A percentile compares a stretch with the other conserved stretches of the same genome.
Evolutionary conservation across 1,140 invertebrate species (phyloP).

Genomic region (Drosophila parabipectinata): DNA sequence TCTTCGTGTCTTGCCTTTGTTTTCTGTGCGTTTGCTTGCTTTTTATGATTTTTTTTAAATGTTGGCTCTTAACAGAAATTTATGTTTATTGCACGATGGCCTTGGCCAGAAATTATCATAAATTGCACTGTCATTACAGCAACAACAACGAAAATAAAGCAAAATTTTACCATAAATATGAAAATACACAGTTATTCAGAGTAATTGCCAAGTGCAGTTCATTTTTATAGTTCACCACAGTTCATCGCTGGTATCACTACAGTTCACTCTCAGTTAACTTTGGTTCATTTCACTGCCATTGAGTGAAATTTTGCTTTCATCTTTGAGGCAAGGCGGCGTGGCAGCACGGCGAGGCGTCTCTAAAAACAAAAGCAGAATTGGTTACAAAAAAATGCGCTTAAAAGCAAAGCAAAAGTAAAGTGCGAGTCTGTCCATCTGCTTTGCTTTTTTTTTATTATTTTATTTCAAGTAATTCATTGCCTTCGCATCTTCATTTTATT

Average conservation of each 20-base stretch:
- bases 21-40: constrained; percentile 12
- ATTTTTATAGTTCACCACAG: constrained; percentile 6
- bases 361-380: constrained; percentile 9
- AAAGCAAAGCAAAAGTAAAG: constrained; percentile 30
- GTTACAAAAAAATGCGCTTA: constrained; percentile 4
- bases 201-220: constrained; percentile 17
- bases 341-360: neutral
- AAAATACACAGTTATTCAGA: constrained; percentile 58
- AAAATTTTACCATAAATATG: constrained; percentile 72
- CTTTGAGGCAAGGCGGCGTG: constrained; percentile 22
- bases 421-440: constrained; percentile 21
- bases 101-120: constrained; percentile 76
- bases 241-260: constrained; percentile 20
- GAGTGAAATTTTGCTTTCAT: constrained; percentile 77
- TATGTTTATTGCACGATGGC: constrained; percentile 67
- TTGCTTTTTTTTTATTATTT: constrained; percentile 29
- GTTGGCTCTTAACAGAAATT: constrained; percentile 71
- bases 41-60: constrained; percentile 53
- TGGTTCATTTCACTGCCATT: constrained; percentile 14
- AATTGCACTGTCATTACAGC: constrained; percentile 75
- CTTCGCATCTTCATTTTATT: constrained; percentile 56
- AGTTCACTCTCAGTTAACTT: constrained; percentile 33
- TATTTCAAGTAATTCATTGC: constrained; percentile 16
- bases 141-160: constrained; percentile 24
- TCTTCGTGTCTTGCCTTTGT: constrained; percentile 40